Conservation (phyloP, 2,113 vertebrate genomes). For the Periophthalmodon schlosseri region DNA sequence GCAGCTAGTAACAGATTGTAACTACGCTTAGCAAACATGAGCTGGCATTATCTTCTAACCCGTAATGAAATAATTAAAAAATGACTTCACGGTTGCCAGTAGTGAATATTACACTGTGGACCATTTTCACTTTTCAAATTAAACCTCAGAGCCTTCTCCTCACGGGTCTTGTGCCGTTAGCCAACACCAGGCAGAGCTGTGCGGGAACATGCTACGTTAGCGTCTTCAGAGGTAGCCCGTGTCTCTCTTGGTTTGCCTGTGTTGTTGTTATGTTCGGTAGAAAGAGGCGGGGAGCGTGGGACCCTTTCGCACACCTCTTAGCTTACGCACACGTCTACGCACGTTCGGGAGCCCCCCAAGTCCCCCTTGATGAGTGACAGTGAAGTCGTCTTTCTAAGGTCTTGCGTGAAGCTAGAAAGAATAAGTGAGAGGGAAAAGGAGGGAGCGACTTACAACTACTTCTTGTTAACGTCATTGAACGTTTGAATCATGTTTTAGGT, state of each 20-base stretch:
- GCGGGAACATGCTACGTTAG: constrained; percentile 34
- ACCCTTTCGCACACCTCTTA: too few relatives aligned
- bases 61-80: constrained; percentile 13
- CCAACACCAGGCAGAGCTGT: constrained; percentile 22
- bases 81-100: background rate
- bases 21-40: too few relatives aligned
- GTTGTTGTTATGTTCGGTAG: constrained; percentile 27
- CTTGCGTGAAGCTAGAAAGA: background rate
- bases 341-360: constrained; percentile 45
- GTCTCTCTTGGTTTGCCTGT: constrained; percentile 44
- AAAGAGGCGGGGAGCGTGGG: constrained; percentile 18
- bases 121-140: constrained; percentile 25
- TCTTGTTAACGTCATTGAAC: background rate
- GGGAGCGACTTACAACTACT: too few relatives aligned
- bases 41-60: too few relatives aligned
- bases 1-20: too few relatives aligned
- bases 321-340: constrained; percentile 57
- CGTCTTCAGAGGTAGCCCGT: constrained; percentile 34
- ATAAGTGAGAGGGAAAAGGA: background rate
- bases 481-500: background rate
- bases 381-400: background rate
- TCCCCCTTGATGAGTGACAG: constrained; percentile 22
- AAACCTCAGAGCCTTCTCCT: constrained; percentile 30
- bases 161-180: constrained; percentile 6
- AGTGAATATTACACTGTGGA: background rate